Evolutionary conservation across 2,888 invertebrate genomes (phyloP), one percentile per base, ranked within the genome.

Genomic region (Ennomos fuscantarius): DNA sequence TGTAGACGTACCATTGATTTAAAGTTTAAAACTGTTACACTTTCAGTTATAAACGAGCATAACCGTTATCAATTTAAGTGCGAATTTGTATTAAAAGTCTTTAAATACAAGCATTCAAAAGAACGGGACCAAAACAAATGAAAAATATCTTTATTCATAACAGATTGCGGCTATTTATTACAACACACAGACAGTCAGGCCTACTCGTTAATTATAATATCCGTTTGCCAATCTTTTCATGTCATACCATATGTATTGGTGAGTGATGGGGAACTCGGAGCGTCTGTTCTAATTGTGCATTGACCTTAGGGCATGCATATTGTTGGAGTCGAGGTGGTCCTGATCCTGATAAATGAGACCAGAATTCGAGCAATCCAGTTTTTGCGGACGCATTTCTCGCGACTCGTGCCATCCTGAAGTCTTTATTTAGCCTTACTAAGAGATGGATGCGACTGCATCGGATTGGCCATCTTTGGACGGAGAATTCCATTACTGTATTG

Each of bases 271-370:
- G 41, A 40, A 39, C 44, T n/a, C 55, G 24, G 10, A 48, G 51
- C n/a, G n/a, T 52, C 60, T 68, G 72, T 73, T 80, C 82, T 84
- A 84, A 87, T 84, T 87, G 81, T 78, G 68, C 81, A 72, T 79
- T 81, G 84, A 82, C 82, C 81, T 77, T 75, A 73, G 68, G 68
- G 73, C 53, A 55, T 64, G 66, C 69, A 65, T 63, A 60, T 75
- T 75, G 76, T 76, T 68, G 10, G 10, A 54, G 55, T 42, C 63
- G 67, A 68, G 74, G 80, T 77, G 81, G 78, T 77, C 82, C 75
- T 77, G 81, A 78, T 77, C 82, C 75, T 79, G 74, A 76, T 78
- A 77, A 81, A 80, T 78, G 76, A 72, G 6, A 24, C 52, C 72
- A 69, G 74, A 77, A 74, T 75, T 72, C 69, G 60, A 61, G 62